These are phyloP conservation scores for Plebejus argus DNA, from an alignment of 2,888 invertebrate genomes.

Conservation along the genomic window DNA sequence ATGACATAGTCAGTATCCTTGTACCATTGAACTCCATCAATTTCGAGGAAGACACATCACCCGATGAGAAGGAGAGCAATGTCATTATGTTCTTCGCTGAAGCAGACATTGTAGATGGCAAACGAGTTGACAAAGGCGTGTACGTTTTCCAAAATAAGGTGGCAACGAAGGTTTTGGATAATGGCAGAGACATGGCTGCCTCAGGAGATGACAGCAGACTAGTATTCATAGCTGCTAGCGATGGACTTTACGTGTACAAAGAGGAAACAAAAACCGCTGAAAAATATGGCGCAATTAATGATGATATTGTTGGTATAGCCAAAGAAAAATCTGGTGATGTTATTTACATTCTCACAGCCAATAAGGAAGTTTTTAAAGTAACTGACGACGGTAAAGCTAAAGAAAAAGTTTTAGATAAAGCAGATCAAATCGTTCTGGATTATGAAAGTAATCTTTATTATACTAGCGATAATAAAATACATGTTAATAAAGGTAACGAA, in stretches of 20 bases:
- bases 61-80: constrained; percentile 36
- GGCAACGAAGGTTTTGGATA: constrained; percentile 51
- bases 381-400: constrained; percentile 57
- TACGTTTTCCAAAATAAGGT: constrained; percentile 46
- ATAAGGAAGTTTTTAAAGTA: constrained; percentile 58
- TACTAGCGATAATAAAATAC: constrained; percentile 51
- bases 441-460: constrained; percentile 58
- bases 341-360: constrained; percentile 59
- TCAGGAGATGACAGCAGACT: constrained; percentile 48
- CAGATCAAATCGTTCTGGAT: constrained; percentile 60
- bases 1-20: constrained; percentile 45
- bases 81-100: constrained; percentile 44
- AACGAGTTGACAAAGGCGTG: constrained; percentile 48
- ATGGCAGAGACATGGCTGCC: constrained; percentile 52
- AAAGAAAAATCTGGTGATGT: constrained; percentile 44
- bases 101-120: constrained; percentile 43
- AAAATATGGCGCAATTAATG: constrained; percentile 47
- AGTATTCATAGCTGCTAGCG: constrained; percentile 54
- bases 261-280: constrained; percentile 38
- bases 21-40: constrained; percentile 45
- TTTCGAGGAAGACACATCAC: constrained; percentile 12
- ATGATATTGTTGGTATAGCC: constrained; percentile 46
- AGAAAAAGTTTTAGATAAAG: constrained; percentile 52
- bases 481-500: constrained; percentile 48
- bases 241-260: constrained; percentile 57